phyloP scores from a whole-genome alignment of 23 tunicate genomes.

The Corella eumyota region DNA sequence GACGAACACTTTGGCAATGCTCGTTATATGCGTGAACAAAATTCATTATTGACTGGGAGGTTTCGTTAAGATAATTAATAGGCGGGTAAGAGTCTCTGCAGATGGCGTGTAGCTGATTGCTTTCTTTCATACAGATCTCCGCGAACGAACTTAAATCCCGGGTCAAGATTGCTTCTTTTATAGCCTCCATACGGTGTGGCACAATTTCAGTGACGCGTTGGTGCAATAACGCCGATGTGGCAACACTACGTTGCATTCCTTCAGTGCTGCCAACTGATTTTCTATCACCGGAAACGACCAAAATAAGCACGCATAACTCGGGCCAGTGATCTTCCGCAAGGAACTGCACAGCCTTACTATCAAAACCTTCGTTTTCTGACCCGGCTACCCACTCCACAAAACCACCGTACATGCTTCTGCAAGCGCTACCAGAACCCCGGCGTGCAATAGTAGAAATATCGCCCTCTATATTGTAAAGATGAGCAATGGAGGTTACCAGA shows the following conservation, averaged over 20 bases:
- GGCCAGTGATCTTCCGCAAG: conserved; percentile 48
- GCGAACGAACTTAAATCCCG: conserved; percentile 51
- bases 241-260: conserved; percentile 67
- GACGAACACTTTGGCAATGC: background rate
- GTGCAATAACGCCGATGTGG: conserved; percentile 32
- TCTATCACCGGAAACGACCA: conserved; percentile 28
- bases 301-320: conserved; percentile 48
- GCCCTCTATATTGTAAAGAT: conserved; percentile 19
- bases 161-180: conserved; percentile 20
- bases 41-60: conserved; percentile 23
- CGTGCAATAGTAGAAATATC: conserved; percentile 51
- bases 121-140: conserved; percentile 55
- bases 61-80: conserved; percentile 33
- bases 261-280: conserved; percentile 62
- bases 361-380: conserved; percentile 24
- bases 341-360: conserved; percentile 34
- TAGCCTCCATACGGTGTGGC: conserved; percentile 13
- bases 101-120: conserved; percentile 74
- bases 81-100: conserved; percentile 73
- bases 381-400: conserved; percentile 76
- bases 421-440: conserved; percentile 84
- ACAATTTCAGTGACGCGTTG: conserved; percentile 31
- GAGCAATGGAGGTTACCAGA: conserved; percentile 22
- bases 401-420: conserved; percentile 67
- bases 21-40: conserved; percentile 58